Evolutionary conservation across 1,140 invertebrate species (phyloP), one percentile per base, ranked within the genome.

Genomic region (Drosophila yakuba): DNA sequence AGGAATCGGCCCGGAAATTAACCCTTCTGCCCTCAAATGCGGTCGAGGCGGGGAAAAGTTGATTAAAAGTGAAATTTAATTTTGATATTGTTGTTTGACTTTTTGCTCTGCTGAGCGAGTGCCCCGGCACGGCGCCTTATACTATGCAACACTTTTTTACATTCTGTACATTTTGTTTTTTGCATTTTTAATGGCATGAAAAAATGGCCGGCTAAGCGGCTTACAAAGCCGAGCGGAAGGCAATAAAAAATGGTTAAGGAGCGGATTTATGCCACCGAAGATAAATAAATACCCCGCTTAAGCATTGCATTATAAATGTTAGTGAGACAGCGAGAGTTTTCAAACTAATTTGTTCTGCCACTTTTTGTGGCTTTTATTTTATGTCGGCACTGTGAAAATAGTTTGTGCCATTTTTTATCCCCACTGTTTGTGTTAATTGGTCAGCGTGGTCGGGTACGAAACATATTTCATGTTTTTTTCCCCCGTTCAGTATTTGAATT

Each of bases 231-330:
- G 32, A 12, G 17, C 59, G 68, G 39, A 45, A 28, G 45, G 68
- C 79, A 38, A 74, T 78, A 77, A 81, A 80, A 60, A 72, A 63
- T 50, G 60, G 51, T 47, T 15, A 54, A 10, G 32, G 63, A 36
- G 44, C 23, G 50, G 25, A 25, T 38, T 35, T 51, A 23, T n/a
- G 43, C 43, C 35, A 15, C 44, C 54, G 39, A 67, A 59, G 82
- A 83, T 83, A 83, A 78, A 83, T 83, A 82, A 82, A 83, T 78
- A 81, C 36, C 10, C 47, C 48, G 80, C 57, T 78, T 63, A 63
- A 68, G 68, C 48, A 50, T 52, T 57, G 51, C 80, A 67, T 78
- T 74, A 69, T 63, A 55, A 84, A 74, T 71, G 62, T 55, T 69
- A 62, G 60, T 61, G 58, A 47, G 35, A 39, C 32, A 23, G 32